Evolutionary conservation across 2,797 vertebrate species (phyloP).

Genomic region (Orestias chungarensis): DNA sequence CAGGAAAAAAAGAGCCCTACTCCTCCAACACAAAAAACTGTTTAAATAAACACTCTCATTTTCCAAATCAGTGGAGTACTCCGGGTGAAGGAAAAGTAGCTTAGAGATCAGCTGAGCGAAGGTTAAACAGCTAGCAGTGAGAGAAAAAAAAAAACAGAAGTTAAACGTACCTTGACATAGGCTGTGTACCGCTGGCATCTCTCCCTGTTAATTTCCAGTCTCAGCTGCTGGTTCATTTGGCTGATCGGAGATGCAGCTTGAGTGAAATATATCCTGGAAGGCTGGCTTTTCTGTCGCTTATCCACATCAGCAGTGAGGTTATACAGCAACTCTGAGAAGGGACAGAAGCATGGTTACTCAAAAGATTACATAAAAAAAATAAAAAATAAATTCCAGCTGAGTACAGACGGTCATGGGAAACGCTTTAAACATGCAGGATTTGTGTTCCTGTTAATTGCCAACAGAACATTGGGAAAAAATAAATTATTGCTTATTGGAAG

Average conservation of each 20-base stretch:
- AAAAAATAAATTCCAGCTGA: slow-evolving; percentile 1
- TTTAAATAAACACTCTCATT: slow-evolving; percentile 44
- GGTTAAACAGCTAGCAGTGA: slow-evolving; percentile 24
- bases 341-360: slow-evolving; percentile 21
- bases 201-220: slow-evolving; percentile 82
- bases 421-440: slow-evolving; percentile 39
- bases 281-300: slow-evolving; percentile 88
- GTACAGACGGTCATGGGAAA: slow-evolving; percentile 26
- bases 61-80: slow-evolving; percentile 37
- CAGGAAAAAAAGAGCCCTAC: slow-evolving; percentile 17
- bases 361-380: background rate
- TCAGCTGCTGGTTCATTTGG: slow-evolving; percentile 84
- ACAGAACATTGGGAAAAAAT: slow-evolving; percentile 35
- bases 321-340: slow-evolving; percentile 86
- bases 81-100: slow-evolving; percentile 57
- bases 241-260: slow-evolving; percentile 85
- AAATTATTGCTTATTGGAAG: slow-evolving; percentile 28
- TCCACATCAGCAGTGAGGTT: slow-evolving; percentile 91
- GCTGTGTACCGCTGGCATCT: slow-evolving; percentile 86
- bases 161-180: slow-evolving; percentile 89
- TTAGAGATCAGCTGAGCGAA: slow-evolving; percentile 53
- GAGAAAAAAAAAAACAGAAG: background rate
- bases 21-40: slow-evolving; percentile 15
- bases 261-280: slow-evolving; percentile 88
- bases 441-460: slow-evolving; percentile 40